Percentiles rank a stretch among this genome's conserved stretches.
These are phyloP conservation scores for Sitophilus oryzae DNA, from an alignment of 1,140 invertebrate species.

Conservation along the genomic window DNA sequence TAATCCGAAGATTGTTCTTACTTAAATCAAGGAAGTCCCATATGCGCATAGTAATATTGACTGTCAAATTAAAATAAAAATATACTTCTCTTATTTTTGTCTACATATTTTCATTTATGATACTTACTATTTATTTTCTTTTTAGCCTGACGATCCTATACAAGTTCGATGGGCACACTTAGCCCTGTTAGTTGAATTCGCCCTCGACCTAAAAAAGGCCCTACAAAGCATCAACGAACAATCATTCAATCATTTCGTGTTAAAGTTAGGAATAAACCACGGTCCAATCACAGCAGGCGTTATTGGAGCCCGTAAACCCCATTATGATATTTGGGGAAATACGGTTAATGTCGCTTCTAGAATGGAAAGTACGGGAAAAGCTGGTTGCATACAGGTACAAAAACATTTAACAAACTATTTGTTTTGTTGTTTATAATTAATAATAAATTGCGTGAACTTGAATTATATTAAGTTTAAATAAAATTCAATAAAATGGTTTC, in stretches of 20 bases:
- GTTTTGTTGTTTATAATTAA: too few species aligned
- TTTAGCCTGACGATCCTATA: conserved; percentile 61
- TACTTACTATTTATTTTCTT: conserved; percentile 8
- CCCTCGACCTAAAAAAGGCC: conserved; percentile 81
- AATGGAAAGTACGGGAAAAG: conserved; percentile 95
- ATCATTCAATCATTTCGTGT: conserved; percentile 91
- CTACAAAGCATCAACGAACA: conserved; percentile 89
- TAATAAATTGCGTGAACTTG: too few species aligned
- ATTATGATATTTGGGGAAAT: conserved; percentile 96
- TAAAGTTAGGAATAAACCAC: conserved; percentile 94
- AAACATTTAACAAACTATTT: too few species aligned
- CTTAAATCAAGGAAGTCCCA: too few species aligned
- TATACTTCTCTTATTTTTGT: too few species aligned
- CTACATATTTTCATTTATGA: too few species aligned
- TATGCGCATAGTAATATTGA: too few species aligned
- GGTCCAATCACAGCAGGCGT: conserved; percentile 92
- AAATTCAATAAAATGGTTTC: too few species aligned
- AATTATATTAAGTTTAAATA: too few species aligned
- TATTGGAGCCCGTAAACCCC: conserved; percentile 89
- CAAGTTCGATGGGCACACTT: conserved; percentile 78
- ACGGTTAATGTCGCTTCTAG: conserved; percentile 92
- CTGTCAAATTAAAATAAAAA: too few species aligned
- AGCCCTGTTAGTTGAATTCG: conserved; percentile 81
- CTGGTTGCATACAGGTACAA: conserved; percentile 84
- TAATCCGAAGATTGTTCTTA: too few species aligned